Evolutionary conservation across 2,113 vertebrate species (phyloP), one percentile per base, ranked within the genome.

Genomic region (Tyrannus savana): DNA sequence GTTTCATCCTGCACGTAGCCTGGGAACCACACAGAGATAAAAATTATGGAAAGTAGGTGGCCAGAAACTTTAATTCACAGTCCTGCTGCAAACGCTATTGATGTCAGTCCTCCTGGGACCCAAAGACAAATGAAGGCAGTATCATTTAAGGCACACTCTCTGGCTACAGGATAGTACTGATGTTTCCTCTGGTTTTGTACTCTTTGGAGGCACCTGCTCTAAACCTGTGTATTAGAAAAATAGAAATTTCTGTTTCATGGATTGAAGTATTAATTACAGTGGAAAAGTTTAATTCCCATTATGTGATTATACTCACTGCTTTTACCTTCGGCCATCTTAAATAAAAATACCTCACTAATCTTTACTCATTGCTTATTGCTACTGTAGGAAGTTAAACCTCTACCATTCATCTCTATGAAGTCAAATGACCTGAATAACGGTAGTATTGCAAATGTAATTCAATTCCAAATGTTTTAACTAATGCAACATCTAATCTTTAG

Each of bases 51-150:
- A 42, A 63, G 64, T 3, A 0, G 76, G 83, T 75, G 89, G 69
- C 44, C 92, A 90, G 87, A 84, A 66, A 79, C 58, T 76, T 79
- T 76, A 76, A 95, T 84, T 95, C 84, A 81, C 69, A 75, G 66
- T 41, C 76, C 47, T 84, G 58, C 79, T 81, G 91, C 0, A 12
- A 92, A 47, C 28, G 41, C 55, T 67, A 12, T 7, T 30, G 33
- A 84, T 31, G 44, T 47, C 94, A 90, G 35, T 31, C 50, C 77
- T 78, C 60, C 80, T 44, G 73, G 52, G 47, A 78, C 27, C 2
- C 2, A 64, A 84, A 25, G 55, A 77, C 63, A 92, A 95, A 74
- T 31, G 83, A 89, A 86, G 49, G 10, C 66, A 89, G 28, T 13
- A 30, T 12, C 64, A 53, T 28, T 28, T 66, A 74, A 67, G 56